A percentile compares a stretch with the other conserved stretches of the same genome.
Evolutionary conservation across 1,140 invertebrate genomes (phyloP).

Genomic region (Drosophila bocki): DNA sequence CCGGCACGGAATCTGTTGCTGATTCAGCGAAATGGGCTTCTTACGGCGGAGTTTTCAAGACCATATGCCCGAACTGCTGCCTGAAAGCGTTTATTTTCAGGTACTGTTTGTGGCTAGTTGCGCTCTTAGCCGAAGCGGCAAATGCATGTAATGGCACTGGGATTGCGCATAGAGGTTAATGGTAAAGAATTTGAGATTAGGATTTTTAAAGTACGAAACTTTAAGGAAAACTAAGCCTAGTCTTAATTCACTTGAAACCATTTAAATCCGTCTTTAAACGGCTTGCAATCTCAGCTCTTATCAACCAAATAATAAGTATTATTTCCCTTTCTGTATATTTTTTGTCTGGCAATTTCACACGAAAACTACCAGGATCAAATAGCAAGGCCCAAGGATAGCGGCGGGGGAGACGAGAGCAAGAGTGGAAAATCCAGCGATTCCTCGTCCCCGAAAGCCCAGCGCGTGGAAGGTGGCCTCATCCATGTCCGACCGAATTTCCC

Average conservation of each 20-base stretch:
- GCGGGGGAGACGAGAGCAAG: constrained; percentile 10
- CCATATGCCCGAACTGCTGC: constrained; percentile 13
- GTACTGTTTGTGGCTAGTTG: constrained; percentile 15
- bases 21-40: constrained; percentile 34
- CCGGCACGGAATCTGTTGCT: constrained; percentile 43
- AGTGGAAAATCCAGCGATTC: constrained; percentile 17
- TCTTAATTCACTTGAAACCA: constrained; percentile 17
- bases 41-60: constrained; percentile 12
- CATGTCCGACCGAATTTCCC: constrained; percentile 77
- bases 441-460: constrained; percentile 59
- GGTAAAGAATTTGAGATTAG: neutral
- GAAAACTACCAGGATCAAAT: constrained; percentile 63
- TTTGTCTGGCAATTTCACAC: constrained; percentile 14
- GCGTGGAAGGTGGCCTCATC: constrained; percentile 79
- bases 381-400: constrained; percentile 37
- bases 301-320: constrained; percentile 49
- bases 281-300: constrained; percentile 12
- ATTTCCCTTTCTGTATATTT: constrained; percentile 9
- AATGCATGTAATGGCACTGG: constrained; percentile 37
- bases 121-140: constrained; percentile 2
- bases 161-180: constrained; percentile 9
- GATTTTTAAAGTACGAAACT: neutral
- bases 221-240: neutral
- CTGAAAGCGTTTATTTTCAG: neutral
- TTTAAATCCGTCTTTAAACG: neutral